Percentiles rank a stretch among this genome's conserved stretches.
Conservation (phyloP, 2,888 invertebrate genomes). For the Galerucella nymphaeae region DNA sequence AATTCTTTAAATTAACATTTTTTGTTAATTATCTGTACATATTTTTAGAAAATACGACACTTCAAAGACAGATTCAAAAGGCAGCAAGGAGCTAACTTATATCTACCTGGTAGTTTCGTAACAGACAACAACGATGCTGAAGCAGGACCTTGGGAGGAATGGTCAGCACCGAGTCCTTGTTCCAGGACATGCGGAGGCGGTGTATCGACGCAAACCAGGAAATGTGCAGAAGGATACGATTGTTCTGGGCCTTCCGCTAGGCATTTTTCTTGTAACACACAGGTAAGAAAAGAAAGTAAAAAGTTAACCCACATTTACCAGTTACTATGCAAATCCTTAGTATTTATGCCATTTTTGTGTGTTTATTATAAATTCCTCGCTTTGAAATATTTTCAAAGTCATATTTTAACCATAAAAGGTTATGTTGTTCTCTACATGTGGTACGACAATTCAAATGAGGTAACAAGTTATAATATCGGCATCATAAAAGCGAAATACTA, state of each 20-base stretch:
- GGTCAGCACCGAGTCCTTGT: constrained; percentile 86
- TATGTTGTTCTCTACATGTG: constrained; percentile 1
- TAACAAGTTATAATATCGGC: not conserved
- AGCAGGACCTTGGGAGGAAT: constrained; percentile 82
- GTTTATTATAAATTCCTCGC: not conserved
- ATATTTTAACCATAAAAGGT: not conserved
- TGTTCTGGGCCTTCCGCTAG: constrained; percentile 85
- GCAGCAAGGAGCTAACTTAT: constrained; percentile 79
- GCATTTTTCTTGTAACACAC: constrained; percentile 92
- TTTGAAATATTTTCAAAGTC: not conserved
- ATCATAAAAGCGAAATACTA: constrained; percentile 1
- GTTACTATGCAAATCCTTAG: too few species aligned
- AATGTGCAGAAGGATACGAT: constrained; percentile 73
- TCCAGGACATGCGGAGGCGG: constrained; percentile 94
- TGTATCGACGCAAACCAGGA: constrained; percentile 85
- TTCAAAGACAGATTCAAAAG: constrained; percentile 81
- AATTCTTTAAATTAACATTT: too few species aligned
- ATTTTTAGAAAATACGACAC: constrained; percentile 67
- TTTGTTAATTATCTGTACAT: not conserved
- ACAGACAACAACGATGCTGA: constrained; percentile 75
- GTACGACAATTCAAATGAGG: constrained; percentile 1
- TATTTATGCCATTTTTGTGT: too few species aligned
- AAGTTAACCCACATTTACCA: too few species aligned
- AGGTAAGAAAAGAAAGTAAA: constrained; percentile 65
- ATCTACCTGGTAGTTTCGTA: constrained; percentile 78